These are phyloP conservation scores for Polypterus senegalus DNA, from an alignment of 2,113 vertebrate genomes.

Conservation along the genomic window DNA sequence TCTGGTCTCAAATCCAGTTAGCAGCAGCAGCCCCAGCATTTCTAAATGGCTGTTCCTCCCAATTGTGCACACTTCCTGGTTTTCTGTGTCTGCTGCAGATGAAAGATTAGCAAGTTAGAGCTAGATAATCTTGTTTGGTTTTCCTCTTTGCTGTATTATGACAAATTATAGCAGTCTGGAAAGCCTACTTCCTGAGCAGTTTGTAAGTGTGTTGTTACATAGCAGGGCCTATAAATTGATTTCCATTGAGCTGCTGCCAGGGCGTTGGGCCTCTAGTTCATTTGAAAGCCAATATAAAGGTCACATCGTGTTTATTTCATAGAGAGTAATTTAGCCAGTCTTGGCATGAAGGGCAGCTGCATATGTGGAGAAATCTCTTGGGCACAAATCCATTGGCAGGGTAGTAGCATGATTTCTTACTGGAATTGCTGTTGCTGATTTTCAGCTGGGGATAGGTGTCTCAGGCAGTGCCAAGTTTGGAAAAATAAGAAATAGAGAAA, in stretches of 20 bases:
- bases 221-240: constrained; percentile 60
- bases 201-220: constrained; percentile 55
- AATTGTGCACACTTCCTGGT: constrained; percentile 39
- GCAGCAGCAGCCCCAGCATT: constrained; percentile 26
- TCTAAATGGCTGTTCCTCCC: constrained; percentile 41
- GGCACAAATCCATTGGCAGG: no score
- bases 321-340: constrained; percentile 27
- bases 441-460: no score
- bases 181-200: constrained; percentile 43
- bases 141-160: constrained; percentile 48
- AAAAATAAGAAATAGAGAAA: no score
- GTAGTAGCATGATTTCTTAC: no score
- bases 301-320: constrained; percentile 31
- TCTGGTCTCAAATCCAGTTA: constrained; percentile 36
- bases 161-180: constrained; percentile 62
- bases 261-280: constrained; percentile 25
- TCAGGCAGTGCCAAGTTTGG: no score
- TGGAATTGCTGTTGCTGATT: no score
- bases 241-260: constrained; percentile 48
- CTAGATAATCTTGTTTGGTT: constrained; percentile 49
- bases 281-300: constrained; percentile 38
- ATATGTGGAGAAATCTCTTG: no score
- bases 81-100: constrained; percentile 30
- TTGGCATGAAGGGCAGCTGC: constrained; percentile 5
- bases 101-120: constrained; percentile 36